These are phyloP conservation scores for Bombyx huttoni DNA, from an alignment of 2,888 invertebrate genomes.

Conservation along the genomic window DNA sequence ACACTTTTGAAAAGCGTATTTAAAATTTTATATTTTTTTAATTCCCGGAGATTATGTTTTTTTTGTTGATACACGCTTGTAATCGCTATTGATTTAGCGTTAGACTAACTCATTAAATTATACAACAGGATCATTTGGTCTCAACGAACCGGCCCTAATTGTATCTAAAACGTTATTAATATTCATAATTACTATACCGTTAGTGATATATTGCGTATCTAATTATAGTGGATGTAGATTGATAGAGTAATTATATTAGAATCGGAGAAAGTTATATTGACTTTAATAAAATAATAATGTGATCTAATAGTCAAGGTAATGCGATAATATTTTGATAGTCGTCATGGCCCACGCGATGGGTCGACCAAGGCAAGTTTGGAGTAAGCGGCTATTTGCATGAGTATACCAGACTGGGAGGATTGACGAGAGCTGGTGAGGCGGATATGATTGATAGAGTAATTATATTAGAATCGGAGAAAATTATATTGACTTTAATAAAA, in stretches of 20 bases:
- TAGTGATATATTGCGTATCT: neutral
- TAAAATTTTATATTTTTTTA: too few relatives aligned
- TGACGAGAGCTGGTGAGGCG: too few relatives aligned
- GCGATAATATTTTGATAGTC: neutral
- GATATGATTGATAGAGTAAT: neutral
- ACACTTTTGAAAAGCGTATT: too few relatives aligned
- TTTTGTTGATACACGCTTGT: too few relatives aligned
- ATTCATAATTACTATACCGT: neutral
- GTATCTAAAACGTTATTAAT: neutral
- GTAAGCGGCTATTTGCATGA: too few relatives aligned
- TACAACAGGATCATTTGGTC: neutral
- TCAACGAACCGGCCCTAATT: neutral
- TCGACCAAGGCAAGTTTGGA: too few relatives aligned
- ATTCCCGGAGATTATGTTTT: too few relatives aligned
- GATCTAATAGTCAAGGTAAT: neutral
- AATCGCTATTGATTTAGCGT: too few relatives aligned
- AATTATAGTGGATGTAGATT: neutral
- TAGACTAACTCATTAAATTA: neutral
- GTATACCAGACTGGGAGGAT: too few relatives aligned
- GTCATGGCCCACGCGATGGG: too few relatives aligned
- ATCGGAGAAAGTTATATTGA: neutral
- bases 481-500: neutral
- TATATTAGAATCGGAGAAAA: neutral
- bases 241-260: neutral
- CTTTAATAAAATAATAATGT: neutral